Evolutionary conservation across 2,113 vertebrate species (phyloP).

Genomic region (Salvelinus alpinus): DNA sequence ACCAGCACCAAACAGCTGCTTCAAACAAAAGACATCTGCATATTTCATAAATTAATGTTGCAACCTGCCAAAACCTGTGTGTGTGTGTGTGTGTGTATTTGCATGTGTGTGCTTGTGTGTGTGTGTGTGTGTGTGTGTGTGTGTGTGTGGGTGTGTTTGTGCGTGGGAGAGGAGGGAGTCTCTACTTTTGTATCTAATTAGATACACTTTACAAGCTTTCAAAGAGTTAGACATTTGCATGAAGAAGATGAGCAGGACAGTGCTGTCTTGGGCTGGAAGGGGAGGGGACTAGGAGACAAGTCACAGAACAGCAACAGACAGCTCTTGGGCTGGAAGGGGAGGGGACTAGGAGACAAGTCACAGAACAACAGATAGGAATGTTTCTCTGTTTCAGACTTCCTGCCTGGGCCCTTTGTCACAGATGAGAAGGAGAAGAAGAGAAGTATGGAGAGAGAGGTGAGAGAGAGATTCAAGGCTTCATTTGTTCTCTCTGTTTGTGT

Average conservation of each 20-base stretch:
- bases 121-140: no score
- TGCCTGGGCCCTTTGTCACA: conserved; percentile 30
- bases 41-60: conserved; percentile 99
- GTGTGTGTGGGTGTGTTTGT: no score
- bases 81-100: no score
- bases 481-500: no score
- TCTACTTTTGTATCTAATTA: conserved; percentile 85
- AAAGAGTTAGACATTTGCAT: conserved; percentile 85
- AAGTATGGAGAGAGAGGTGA: not conserved
- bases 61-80: conserved; percentile 89
- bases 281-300: conserved; percentile 54
- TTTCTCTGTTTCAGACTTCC: conserved; percentile 24
- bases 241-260: conserved; percentile 49
- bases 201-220: conserved; percentile 98
- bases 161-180: conserved; percentile 77
- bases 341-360: conserved; percentile 19
- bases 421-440: conserved; percentile 13
- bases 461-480: no score
- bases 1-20: conserved; percentile 96
- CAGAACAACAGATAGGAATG: not conserved
- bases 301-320: conserved; percentile 14
- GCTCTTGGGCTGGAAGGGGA: not conserved
- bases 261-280: conserved; percentile 76
- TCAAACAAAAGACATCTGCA: conserved; percentile 99
- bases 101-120: no score